Percentiles rank a stretch among this genome's conserved stretches.
These are phyloP conservation scores for Drosophila prosaltans DNA, from an alignment of 1,140 invertebrate species.

Conservation along the genomic window DNA sequence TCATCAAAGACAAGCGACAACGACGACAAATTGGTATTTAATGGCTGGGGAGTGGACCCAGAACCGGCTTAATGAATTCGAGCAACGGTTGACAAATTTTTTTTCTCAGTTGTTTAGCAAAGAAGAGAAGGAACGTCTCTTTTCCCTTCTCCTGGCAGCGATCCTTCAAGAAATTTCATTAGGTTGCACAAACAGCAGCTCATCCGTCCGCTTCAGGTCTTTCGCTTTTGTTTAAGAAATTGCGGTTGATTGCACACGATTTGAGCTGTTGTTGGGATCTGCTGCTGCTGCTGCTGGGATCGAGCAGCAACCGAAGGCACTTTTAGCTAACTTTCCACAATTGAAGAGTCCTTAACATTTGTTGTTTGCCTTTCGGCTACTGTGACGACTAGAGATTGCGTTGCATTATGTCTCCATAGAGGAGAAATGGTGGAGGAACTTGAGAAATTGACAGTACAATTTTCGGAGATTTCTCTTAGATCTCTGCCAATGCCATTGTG, in stretches of 20 bases:
- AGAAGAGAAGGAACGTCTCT: background rate
- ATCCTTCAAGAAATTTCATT: conserved; percentile 71
- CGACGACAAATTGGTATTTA: conserved; percentile 73
- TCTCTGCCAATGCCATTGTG: conserved; percentile 13
- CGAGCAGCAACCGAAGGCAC: conserved; percentile 36
- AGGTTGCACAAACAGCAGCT: conserved; percentile 76
- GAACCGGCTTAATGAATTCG: conserved; percentile 72
- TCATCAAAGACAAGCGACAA: conserved; percentile 72
- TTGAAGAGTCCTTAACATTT: conserved; percentile 50
- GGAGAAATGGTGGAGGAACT: too few relatives aligned
- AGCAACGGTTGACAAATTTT: conserved; percentile 73
- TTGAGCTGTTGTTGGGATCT: conserved; percentile 35
- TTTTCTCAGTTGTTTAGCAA: background rate
- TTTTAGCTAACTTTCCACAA: conserved; percentile 68
- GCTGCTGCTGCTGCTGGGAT: conserved; percentile 18
- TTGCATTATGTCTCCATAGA: conserved; percentile 6
- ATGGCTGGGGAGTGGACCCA: conserved; percentile 46
- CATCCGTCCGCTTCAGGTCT: conserved; percentile 32
- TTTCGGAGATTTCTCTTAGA: conserved; percentile 45
- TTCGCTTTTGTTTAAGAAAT: conserved; percentile 63
- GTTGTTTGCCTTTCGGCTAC: conserved; percentile 50
- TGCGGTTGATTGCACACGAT: conserved; percentile 82
- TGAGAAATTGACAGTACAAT: conserved; percentile 62
- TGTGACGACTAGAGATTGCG: conserved; percentile 10
- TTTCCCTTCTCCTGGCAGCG: conserved; percentile 46